Base-by-base conservation (phyloP, 2,888 invertebrate species). In the Phyllotreta cruciferae region DNA sequence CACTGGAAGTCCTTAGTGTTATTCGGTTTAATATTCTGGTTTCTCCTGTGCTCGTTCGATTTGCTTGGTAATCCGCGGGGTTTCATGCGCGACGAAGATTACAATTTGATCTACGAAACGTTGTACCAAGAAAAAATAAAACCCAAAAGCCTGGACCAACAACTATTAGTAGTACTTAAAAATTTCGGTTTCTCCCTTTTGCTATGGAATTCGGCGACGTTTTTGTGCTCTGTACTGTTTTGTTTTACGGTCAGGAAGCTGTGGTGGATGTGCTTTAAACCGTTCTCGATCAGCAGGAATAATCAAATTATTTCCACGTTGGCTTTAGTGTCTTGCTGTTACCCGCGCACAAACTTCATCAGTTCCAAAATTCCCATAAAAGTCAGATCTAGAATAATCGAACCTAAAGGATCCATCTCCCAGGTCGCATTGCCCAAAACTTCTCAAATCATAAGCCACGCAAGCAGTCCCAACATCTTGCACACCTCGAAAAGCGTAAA, bases 21-120 rank as follows among this genome's bases (percentile, higher is more conserved):
- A 34, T 72, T 76, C 44, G 78, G 76, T n/a, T 64, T 74, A n/a
- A 66, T 73, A 10, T 76, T 78, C 65, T 78, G 77, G 77, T 36
- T 72, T 13, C 39, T 74, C 6, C 61, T 78, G 4, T 78, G 77
- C 56, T 57, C 75, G 39, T 72, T 71, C 35, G 77, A 78, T 62
- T 63, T 72, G 56, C 66, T 75, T 41, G 73, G 67, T 24, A 66
- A 61, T 56, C 34, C 62, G 24, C 42, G 57, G 11, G 60, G 54
- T 24, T 24, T 24, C 24, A 24, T 24, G 24, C 24, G 24, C 24
- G 24, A 24, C 24, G 24, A 24, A 3, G 58, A 63, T 36, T 56
- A 63, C 35, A 57, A 56, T 9, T 42, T 62, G 14, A 50, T 60
- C 7, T 60, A 62, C 38, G 56, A 56, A 36, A 56, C 55, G 1